Evolutionary conservation across 2,113 vertebrate species (phyloP).

Genomic region (Pungitius pungitius): DNA sequence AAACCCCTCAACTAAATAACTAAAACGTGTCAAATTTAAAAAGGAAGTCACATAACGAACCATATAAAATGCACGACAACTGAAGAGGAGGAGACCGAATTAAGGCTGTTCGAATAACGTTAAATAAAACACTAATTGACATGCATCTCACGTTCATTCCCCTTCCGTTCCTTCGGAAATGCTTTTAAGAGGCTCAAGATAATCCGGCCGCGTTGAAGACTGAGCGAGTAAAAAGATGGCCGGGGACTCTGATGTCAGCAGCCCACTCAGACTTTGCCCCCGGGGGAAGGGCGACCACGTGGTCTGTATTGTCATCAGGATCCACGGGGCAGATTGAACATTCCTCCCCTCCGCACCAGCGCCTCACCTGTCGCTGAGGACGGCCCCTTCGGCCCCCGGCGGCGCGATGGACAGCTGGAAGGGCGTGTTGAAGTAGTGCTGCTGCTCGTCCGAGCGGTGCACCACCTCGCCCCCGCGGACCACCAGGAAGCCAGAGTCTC

Average conservation of each 20-base stretch:
- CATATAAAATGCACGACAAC: background rate
- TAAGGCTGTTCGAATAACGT: background rate
- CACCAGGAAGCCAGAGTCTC: slow-evolving; percentile 96
- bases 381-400: slow-evolving; percentile 91
- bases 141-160: background rate
- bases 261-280: slow-evolving; percentile 69
- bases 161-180: slow-evolving; percentile 7
- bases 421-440: slow-evolving; percentile 94
- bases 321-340: background rate
- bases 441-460: slow-evolving; percentile 96
- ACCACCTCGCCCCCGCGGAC: slow-evolving; percentile 96
- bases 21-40: slow-evolving; percentile 8
- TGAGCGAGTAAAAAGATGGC: slow-evolving; percentile 20
- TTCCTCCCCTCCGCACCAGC: background rate
- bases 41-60: background rate
- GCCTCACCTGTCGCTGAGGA: slow-evolving; percentile 84
- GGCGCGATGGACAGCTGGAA: slow-evolving; percentile 97
- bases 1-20: slow-evolving; percentile 31
- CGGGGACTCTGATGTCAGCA: slow-evolving; percentile 23
- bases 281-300: slow-evolving; percentile 27
- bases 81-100: background rate
- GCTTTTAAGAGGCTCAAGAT: slow-evolving; percentile 39
- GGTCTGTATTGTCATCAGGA: slow-evolving; percentile 6
- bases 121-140: background rate
- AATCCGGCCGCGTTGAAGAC: slow-evolving; percentile 33